phyloP scores from a whole-genome alignment of 2,113 vertebrate species.

The Spea multiplicata region DNA sequence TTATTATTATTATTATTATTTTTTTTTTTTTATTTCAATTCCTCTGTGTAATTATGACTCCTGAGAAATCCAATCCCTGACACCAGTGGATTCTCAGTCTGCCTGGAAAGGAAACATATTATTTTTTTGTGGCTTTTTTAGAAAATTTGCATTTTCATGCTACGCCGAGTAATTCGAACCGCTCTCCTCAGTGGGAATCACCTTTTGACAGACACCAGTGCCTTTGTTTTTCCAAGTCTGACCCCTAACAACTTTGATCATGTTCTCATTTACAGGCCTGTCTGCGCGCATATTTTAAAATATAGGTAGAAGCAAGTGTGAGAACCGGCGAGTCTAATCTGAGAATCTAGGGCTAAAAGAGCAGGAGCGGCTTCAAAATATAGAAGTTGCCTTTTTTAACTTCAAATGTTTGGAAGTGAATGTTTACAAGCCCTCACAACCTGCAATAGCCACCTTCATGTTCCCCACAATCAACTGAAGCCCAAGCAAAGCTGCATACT shows the following conservation, averaged over 20 bases:
- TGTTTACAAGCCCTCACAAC: no score
- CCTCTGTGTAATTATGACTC: neutral
- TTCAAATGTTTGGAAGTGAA: no score
- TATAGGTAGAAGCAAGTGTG: conserved; percentile 55
- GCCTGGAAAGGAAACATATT: neutral
- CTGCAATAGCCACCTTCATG: no score
- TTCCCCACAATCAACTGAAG: no score
- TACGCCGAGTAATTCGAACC: conserved; percentile 82
- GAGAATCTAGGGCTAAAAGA: neutral
- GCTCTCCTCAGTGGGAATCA: conserved; percentile 82
- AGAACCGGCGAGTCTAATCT: conserved; percentile 23
- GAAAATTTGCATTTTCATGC: conserved; percentile 82
- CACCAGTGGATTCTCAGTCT: neutral
- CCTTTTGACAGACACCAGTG: conserved; percentile 90
- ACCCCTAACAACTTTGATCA: conserved; percentile 83
- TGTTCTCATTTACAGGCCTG: conserved; percentile 50
- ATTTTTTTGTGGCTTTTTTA: conserved; percentile 49
- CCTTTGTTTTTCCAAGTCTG: conserved; percentile 94
- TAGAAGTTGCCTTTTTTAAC: neutral
- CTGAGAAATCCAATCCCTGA: neutral
- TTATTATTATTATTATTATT: neutral
- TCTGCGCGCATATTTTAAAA: conserved; percentile 60
- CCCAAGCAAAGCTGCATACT: no score
- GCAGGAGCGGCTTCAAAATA: neutral
- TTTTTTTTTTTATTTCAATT: neutral